Base-by-base conservation (phyloP, 2,888 invertebrate species). In the Odontocerum albicorne region DNA sequence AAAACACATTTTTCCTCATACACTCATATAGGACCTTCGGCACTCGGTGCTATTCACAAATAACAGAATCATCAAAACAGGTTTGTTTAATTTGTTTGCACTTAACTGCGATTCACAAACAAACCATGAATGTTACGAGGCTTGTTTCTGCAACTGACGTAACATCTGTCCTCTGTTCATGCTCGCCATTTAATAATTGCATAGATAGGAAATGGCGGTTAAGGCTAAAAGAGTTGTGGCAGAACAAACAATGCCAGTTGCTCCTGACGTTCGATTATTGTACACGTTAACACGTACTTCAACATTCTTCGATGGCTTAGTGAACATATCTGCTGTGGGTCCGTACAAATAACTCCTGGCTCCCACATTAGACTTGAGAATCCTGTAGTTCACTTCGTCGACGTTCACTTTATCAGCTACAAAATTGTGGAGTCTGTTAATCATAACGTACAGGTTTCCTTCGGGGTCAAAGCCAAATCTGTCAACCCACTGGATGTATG, bases 401-500 rank as follows among this genome's bases (percentile, higher is more conserved):
- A 76, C 63, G 60, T 84, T 77, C 39, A 87, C 74, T 53, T 79
- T 79, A 54, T 80, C 79, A 61, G 80, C 81, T 31, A 87, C 77
- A 65, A 85, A 86, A 67, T 83, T 84, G 63, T 84, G 85, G 59
- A 88, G 68, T 44, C 82, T 74, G 69, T 88, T 89, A n/a, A 86
- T 75, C 7, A 87, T 75, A 7, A 84, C 82, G 67, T 83, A 86
- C 4, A 88, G 70, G 65, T 84, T 83, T 20, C 87, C 87, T 46
- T 72, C 70, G 55, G 79, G 77, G 65, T 87, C 86, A 64, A 88
- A 85, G 54, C 83, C 77, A 67, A 88, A 86, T 2, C 86, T 81
- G 65, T 85, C 86, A 0, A 86, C 81, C 88, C 88, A 89, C 67
- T 88, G 88, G 61, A 88, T 81, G 64, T 81, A 83, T 54, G 77